Conservation (phyloP, 2,888 invertebrate species). For the Stenolophus ochropezus region DNA sequence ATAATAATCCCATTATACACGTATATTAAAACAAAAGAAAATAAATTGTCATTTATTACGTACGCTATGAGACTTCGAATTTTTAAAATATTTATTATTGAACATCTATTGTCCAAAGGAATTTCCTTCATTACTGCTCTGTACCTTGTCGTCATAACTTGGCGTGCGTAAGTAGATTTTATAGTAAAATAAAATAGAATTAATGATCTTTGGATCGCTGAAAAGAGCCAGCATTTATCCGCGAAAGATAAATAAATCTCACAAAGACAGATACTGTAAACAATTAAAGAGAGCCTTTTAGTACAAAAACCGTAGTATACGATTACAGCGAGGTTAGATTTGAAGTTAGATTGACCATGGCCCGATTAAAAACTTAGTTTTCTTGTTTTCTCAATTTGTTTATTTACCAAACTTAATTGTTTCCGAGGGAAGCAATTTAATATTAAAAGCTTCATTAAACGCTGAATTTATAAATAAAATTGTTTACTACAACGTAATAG, state of each 20-base stretch:
- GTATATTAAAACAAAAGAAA: too few relatives aligned
- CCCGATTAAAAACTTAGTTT: not conserved
- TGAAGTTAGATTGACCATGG: not conserved
- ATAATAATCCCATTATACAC: too few relatives aligned
- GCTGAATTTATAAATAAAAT: not conserved
- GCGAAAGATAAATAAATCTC: constrained; percentile 36
- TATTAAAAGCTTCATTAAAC: not conserved
- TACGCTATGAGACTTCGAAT: too few relatives aligned
- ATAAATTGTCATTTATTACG: too few relatives aligned
- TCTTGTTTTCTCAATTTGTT: constrained; percentile 2
- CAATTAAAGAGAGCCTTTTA: constrained; percentile 10
- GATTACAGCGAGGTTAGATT: not conserved
- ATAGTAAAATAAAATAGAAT: constrained; percentile 34
- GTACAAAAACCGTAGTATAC: constrained; percentile 21
- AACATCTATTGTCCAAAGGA: not conserved
- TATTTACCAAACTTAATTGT: constrained; percentile 21
- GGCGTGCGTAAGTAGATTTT: constrained; percentile 25
- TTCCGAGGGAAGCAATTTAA: constrained; percentile 9
- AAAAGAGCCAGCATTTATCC: constrained; percentile 26
- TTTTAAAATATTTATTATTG: too few relatives aligned
- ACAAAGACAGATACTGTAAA: constrained; percentile 41
- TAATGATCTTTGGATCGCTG: constrained; percentile 42
- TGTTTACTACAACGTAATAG: not conserved
- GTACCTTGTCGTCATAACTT: not conserved
- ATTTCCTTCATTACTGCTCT: not conserved